Base-by-base conservation (phyloP, 2,113 vertebrate species). In the Cinclus cinclus region DNA sequence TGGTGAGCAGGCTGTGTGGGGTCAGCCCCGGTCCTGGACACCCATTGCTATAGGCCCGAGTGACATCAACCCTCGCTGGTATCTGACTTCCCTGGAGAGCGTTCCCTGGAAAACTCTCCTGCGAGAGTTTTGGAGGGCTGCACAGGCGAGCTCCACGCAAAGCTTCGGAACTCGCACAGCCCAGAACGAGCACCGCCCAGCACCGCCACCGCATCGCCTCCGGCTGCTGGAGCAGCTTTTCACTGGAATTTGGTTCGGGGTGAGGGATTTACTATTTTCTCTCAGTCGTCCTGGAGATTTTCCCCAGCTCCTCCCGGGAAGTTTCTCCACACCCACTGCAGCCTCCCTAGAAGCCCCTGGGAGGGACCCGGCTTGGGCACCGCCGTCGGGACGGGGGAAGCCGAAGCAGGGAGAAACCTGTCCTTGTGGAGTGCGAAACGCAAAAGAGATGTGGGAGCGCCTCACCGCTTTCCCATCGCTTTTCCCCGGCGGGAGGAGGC, bases 201-300 rank as follows among this genome's bases (percentile, higher is more conserved):
- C 85, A 69, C 35, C 24, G 2, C 75, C 59, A 27, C 49, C 25
- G 5, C 79, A 87, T 58, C 13, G 15, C 52, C 79, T 68, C n/a
- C 15, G 9, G 60, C 78, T 79, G 62, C 79, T 68, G 79, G 58
- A 88, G 75, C 41, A 62, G 63, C 35, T 74, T 77, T 64, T 69
- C 50, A 39, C 60, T 13, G 47, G 31, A 23, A 63, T 65, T 77
- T 25, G n/a, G 15, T 73, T 64, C 23, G 20, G 42, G 20, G 1
- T 62, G 89, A 70, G 41, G 33, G 77, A 52, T 77, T 88, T 82
- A 56, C 75, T 39, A 11, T 82, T 81, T 89, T 37, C 44, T 71
- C 52, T 24, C 33, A 3, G 25, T 50, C 19, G 5, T 31, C 71
- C 63, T 15, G 44, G 28, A 39, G 64, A 58, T 41, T 87, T 80